A percentile compares a stretch with the other conserved stretches of the same genome.
phyloP scores from a whole-genome alignment of 2,888 invertebrate genomes.

The Strigamia transsilvanica region DNA sequence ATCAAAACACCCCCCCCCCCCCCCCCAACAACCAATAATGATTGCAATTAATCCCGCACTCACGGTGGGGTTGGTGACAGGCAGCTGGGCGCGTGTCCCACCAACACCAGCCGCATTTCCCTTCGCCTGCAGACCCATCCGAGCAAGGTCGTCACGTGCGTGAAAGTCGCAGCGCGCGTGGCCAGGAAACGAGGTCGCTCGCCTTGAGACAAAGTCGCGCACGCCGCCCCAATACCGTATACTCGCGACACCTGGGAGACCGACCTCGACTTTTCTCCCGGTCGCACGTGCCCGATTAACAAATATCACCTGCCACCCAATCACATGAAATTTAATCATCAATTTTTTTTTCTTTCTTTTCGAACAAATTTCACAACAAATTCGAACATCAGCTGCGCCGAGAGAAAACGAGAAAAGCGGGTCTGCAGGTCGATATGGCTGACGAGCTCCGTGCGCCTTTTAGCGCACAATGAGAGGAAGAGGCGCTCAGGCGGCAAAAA shows the following conservation, averaged over 20 bases:
- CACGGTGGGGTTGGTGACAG: background rate
- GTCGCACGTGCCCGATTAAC: slow-evolving; percentile 9
- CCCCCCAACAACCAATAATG: background rate
- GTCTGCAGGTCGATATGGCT: slow-evolving; percentile 22
- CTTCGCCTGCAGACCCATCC: slow-evolving; percentile 23
- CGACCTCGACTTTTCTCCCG: slow-evolving; percentile 10
- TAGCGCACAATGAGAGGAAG: slow-evolving; percentile 22
- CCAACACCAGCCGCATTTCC: slow-evolving; percentile 13
- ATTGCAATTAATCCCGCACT: background rate
- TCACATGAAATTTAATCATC: background rate
- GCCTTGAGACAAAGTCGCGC: slow-evolving; percentile 33
- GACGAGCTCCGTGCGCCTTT: background rate
- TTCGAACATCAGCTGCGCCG: background rate
- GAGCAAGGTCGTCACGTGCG: slow-evolving; percentile 34
- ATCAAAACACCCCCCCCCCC: background rate
- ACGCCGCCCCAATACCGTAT: slow-evolving; percentile 14
- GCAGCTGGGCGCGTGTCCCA: slow-evolving; percentile 27
- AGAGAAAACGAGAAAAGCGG: background rate
- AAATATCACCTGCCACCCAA: background rate
- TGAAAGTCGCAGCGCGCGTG: slow-evolving; percentile 34
- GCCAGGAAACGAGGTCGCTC: slow-evolving; percentile 35
- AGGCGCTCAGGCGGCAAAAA: slow-evolving; percentile 35
- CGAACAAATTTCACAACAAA: no score
- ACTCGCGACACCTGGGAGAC: slow-evolving; percentile 20
- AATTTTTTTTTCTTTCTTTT: background rate